Evolutionary conservation across 1,140 invertebrate species (phyloP).

Genomic region (Notospermus geniculatus): DNA sequence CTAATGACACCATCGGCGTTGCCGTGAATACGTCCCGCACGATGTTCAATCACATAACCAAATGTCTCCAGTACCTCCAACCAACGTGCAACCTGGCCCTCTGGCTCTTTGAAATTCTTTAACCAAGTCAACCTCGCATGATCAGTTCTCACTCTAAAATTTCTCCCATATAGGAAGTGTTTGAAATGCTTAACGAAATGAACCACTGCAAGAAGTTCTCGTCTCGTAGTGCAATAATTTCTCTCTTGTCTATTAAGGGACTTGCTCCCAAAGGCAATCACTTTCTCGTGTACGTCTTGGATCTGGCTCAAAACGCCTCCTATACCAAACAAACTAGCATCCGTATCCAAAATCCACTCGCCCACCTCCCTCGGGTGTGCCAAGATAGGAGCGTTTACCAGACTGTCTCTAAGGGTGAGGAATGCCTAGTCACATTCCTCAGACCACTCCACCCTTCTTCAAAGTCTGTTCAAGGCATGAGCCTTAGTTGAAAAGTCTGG

Average conservation of each 20-base stretch:
- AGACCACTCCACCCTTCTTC: not conserved
- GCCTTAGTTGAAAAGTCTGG: conserved; percentile 1
- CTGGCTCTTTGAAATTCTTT: no score
- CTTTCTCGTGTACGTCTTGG: conserved; percentile 26
- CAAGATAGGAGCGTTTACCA: conserved; percentile 13
- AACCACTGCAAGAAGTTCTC: conserved; percentile 17
- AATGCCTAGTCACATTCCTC: not conserved
- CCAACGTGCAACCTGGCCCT: no score
- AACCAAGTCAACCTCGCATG: no score
- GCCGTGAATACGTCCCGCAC: conserved; percentile 11
- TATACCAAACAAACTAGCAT: conserved; percentile 28
- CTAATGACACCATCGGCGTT: conserved; percentile 18
- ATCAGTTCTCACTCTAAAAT: conserved; percentile 14
- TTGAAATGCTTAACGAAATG: conserved; percentile 3
- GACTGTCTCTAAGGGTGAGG: not conserved
- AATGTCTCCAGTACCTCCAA: no score
- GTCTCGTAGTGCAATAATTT: conserved; percentile 13
- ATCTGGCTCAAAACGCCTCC: conserved; percentile 39
- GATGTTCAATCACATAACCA: conserved; percentile 9
- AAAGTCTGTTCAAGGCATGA: not conserved
- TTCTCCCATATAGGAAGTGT: conserved; percentile 4
- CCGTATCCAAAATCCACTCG: conserved; percentile 31
- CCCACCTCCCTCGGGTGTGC: conserved; percentile 17
- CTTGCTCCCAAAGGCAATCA: conserved; percentile 30
- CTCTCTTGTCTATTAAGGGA: conserved; percentile 20